Conservation (phyloP, 2,888 invertebrate species). For the Scaptodrosophila latifasciaeformis region DNA sequence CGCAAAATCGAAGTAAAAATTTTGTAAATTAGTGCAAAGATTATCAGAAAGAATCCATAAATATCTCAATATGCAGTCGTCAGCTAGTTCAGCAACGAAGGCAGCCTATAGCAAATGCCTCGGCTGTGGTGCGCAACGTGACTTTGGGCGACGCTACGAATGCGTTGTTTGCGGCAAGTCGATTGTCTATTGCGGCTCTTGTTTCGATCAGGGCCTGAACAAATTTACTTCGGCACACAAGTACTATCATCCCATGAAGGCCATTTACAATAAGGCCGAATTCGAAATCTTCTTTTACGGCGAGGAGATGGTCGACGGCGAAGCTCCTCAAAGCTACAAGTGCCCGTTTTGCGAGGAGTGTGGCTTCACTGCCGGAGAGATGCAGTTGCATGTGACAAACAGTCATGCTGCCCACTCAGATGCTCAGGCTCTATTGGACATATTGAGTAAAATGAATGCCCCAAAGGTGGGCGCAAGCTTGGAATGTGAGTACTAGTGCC, state of each 20-base stretch:
- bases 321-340: constrained; percentile 39
- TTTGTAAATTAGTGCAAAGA: background rate
- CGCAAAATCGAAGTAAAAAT: background rate
- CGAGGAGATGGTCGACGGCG: constrained; percentile 37
- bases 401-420: constrained; percentile 34
- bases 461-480: background rate
- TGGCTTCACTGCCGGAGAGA: constrained; percentile 29
- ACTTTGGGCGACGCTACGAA: constrained; percentile 36
- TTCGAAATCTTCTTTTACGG: constrained; percentile 38
- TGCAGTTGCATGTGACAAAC: constrained; percentile 31
- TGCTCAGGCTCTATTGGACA: constrained; percentile 28
- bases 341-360: constrained; percentile 38
- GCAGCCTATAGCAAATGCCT: constrained; percentile 14
- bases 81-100: too few species aligned
- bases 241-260: constrained; percentile 51
- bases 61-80: too few species aligned
- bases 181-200: constrained; percentile 38
- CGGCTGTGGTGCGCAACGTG: constrained; percentile 18
- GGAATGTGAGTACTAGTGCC: too few species aligned
- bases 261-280: constrained; percentile 24
- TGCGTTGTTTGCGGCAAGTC: constrained; percentile 36
- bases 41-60: background rate
- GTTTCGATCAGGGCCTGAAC: constrained; percentile 27
- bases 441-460: constrained; percentile 27
- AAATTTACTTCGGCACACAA: constrained; percentile 26